Evolutionary conservation across 2,113 vertebrate species (phyloP).

Genomic region (Triplophysa tibetana): DNA sequence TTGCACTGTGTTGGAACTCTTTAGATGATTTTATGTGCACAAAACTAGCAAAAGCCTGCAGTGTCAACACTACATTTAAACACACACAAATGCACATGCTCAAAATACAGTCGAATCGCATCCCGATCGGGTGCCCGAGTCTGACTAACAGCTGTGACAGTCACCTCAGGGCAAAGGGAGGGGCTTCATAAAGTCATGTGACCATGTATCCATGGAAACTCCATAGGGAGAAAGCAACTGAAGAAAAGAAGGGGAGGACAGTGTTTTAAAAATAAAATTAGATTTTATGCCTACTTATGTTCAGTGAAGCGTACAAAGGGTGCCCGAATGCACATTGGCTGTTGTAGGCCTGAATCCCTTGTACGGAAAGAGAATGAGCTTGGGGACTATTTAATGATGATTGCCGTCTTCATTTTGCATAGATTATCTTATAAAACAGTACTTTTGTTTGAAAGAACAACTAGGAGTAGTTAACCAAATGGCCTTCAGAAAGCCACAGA

Average conservation of each 20-base stretch:
- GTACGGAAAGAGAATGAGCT: conserved; percentile 41
- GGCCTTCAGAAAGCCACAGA: no score
- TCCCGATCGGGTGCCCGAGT: conserved; percentile 53
- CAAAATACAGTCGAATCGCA: conserved; percentile 44
- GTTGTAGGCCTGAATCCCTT: conserved; percentile 56
- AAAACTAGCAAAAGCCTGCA: background rate
- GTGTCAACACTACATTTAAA: background rate
- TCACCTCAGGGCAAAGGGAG: conserved; percentile 60
- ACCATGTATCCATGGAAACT: conserved; percentile 73
- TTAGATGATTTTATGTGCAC: no score
- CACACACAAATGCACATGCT: conserved; percentile 4
- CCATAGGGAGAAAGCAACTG: conserved; percentile 46
- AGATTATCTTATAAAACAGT: conserved; percentile 13
- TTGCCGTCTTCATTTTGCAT: background rate
- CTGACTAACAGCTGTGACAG: conserved; percentile 65
- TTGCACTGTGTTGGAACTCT: no score
- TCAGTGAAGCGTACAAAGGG: conserved; percentile 67
- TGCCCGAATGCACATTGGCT: conserved; percentile 53
- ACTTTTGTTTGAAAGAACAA: background rate
- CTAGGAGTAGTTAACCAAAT: background rate
- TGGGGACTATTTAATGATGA: background rate
- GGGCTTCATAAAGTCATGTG: conserved; percentile 67
- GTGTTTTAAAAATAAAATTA: conserved; percentile 73
- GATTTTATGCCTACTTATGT: conserved; percentile 73
- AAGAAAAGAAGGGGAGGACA: conserved; percentile 55